Evolutionary conservation across 2,888 invertebrate species (phyloP).

Genomic region (Eilema caniola): DNA sequence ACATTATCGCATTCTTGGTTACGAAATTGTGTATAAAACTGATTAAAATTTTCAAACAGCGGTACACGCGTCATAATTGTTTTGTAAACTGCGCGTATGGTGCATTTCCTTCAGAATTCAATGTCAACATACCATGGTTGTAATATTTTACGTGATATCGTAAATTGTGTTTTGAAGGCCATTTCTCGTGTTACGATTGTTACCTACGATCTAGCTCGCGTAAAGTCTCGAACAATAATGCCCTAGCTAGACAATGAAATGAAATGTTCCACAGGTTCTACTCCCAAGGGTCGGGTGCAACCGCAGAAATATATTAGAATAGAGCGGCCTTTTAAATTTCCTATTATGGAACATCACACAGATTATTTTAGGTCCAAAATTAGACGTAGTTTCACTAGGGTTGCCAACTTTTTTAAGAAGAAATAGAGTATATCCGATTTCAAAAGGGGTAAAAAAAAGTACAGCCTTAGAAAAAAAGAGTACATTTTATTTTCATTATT

Average conservation of each 20-base stretch:
- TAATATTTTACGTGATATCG: background rate
- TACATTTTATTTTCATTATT: no score
- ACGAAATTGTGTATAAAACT: slow-evolving; percentile 4
- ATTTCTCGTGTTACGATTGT: background rate
- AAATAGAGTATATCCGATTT: no score
- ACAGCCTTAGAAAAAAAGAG: no score
- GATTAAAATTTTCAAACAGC: slow-evolving; percentile 15
- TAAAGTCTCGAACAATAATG: background rate
- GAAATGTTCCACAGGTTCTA: background rate
- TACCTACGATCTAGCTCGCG: background rate
- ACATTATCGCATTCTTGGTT: background rate
- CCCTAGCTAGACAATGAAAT: background rate
- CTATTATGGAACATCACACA: no score
- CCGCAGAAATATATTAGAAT: no score
- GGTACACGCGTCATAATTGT: slow-evolving; percentile 20
- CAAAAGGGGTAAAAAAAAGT: no score
- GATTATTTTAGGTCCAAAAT: no score
- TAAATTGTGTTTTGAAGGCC: slow-evolving; percentile 3
- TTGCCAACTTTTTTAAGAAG: no score
- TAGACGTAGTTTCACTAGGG: no score
- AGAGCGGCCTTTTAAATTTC: no score
- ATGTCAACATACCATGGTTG: slow-evolving; percentile 10
- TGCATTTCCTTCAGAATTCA: slow-evolving; percentile 30
- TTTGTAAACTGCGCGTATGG: slow-evolving; percentile 33
- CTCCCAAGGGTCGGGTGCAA: no score